Conservation (phyloP, 2,113 vertebrate species). For the Dolichallabes microphthalmus region DNA sequence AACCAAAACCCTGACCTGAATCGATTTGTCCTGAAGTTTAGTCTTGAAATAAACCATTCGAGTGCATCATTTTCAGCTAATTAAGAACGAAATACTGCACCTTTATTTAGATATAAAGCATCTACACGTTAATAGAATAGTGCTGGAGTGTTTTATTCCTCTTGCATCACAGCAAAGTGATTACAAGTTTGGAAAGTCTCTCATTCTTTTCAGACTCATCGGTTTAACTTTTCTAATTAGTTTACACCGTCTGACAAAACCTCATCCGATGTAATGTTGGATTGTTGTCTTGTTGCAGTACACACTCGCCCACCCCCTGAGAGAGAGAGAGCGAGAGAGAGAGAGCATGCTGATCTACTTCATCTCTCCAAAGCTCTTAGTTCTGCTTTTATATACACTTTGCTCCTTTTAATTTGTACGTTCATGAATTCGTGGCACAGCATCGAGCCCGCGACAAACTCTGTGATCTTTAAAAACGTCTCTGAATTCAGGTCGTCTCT, state of each 20-base stretch:
- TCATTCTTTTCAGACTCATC: no score
- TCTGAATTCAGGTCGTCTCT: slow-evolving; percentile 2
- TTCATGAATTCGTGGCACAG: background rate
- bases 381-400: background rate
- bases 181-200: no score
- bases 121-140: no score
- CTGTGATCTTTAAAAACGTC: background rate
- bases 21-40: background rate
- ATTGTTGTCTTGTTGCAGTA: background rate
- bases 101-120: no score
- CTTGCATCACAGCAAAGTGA: no score
- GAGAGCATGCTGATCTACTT: background rate
- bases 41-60: background rate
- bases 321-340: background rate
- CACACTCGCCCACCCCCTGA: background rate
- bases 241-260: background rate
- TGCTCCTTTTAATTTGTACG: background rate
- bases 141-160: no score
- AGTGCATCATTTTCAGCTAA: no score
- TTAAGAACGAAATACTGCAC: no score
- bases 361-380: background rate
- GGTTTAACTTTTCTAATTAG: no score
- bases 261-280: background rate
- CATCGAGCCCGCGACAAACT: background rate
- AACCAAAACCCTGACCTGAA: background rate